These are phyloP conservation scores for Piaya cayana DNA, from an alignment of 2,113 vertebrate genomes.

Conservation along the genomic window DNA sequence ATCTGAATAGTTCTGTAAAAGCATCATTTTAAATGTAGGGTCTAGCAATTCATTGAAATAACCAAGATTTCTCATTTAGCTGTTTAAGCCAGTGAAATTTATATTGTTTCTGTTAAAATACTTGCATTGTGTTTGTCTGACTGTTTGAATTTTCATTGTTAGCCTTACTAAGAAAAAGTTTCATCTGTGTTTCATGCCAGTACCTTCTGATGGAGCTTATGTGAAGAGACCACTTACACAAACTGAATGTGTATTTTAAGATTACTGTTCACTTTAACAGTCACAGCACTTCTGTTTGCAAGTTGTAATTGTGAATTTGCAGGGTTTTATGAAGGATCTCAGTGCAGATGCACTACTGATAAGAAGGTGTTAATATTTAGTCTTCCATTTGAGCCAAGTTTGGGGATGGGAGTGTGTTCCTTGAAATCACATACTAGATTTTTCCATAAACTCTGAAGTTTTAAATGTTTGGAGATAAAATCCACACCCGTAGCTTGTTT, in stretches of 20 bases:
- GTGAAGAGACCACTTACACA: not conserved
- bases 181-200: not conserved
- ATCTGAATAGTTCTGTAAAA: conserved; percentile 24
- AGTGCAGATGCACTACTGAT: conserved; percentile 42
- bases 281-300: conserved; percentile 1
- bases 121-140: conserved; percentile 14
- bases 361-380: not conserved
- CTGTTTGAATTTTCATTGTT: conserved; percentile 36
- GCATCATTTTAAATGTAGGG: conserved; percentile 26
- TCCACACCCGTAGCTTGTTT: not conserved
- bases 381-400: not conserved
- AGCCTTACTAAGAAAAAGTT: not conserved
- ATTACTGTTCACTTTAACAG: not conserved
- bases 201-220: not conserved
- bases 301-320: conserved; percentile 7
- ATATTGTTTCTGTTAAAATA: conserved; percentile 30
- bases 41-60: conserved; percentile 7
- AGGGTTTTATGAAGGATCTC: conserved; percentile 24
- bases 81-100: conserved; percentile 25
- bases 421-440: not conserved
- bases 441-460: not conserved
- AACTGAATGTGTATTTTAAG: not conserved
- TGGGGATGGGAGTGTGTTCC: not conserved
- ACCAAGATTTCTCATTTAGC: conserved; percentile 8
- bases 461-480: not conserved